Base-by-base conservation (phyloP, 2,113 vertebrate species). In the Tupaia tana region DNA sequence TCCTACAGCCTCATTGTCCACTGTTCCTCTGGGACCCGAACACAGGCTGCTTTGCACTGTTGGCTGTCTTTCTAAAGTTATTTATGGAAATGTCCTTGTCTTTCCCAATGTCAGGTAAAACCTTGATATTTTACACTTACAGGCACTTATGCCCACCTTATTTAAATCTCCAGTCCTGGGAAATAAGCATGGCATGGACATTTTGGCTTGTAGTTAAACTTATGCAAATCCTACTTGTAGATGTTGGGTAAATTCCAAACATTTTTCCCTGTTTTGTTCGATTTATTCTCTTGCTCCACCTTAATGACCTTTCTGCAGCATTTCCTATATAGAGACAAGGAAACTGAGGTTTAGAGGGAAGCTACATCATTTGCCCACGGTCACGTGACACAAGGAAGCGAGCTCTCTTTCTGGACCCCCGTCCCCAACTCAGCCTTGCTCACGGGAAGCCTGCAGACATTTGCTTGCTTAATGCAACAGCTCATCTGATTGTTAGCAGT, bases 51-150 rank as follows among this genome's bases (percentile, higher is more conserved):
- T 74, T 86, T 74, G 63, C 18, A 75, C 18, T 59, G 29, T 54
- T 91, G 82, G n/a, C 16, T 94, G 12, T 31, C 54, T 92, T 85
- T 69, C 67, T 67, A 58, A 15, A 71, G 25, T 54, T 79, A 59
- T 78, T 88, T 71, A 58, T n/a, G 77, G 80, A 85, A 89, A 85
- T n/a, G 80, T 70, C n/a, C 25, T 77, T 64, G 20, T 86, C 14
- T 82, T 63, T 67, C 61, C 56, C 56, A 81, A 64, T 59, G 31
- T 31, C 61, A 70, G 52, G 4, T 86, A 58, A 84, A 54, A 85
- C 31, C 63, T 80, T 56, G 56, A 77, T 58, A 64, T 54, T 82
- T 82, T 92, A 63, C 18, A 34, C 64, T 69, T 86, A 84, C 19
- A 70, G 73, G 67, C 20, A 31, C 1, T 67, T 56, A 59, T 19